A percentile compares a stretch with the other conserved stretches of the same genome.
These are phyloP conservation scores for Exaiptasia diaphana DNA, from an alignment of 64 coral and sea anemone species.

Conservation along the genomic window DNA sequence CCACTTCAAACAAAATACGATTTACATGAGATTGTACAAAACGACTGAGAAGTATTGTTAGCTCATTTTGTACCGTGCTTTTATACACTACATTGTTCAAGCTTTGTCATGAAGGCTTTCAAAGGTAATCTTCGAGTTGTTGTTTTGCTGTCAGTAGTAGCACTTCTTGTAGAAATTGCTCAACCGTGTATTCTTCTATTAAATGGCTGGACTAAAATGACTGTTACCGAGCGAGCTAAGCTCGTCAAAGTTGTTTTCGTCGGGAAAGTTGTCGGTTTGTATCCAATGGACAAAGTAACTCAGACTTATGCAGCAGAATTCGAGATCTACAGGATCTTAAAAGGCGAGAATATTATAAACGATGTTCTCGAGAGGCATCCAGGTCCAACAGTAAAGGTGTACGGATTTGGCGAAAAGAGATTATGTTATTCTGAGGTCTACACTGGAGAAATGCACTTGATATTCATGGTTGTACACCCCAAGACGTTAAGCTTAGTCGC, in stretches of 20 bases:
- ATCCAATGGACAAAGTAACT: slow-evolving; percentile 2
- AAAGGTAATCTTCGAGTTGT: neutral
- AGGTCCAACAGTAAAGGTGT: slow-evolving; percentile 57
- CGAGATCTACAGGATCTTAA: slow-evolving; percentile 64
- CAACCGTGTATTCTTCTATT: slow-evolving; percentile 70
- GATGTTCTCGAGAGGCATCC: slow-evolving; percentile 67
- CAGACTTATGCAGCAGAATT: slow-evolving; percentile 74
- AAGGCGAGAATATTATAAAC: slow-evolving; percentile 64
- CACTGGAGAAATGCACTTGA: slow-evolving; percentile 53
- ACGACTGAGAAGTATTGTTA: neutral
- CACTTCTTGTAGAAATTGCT: slow-evolving; percentile 2
- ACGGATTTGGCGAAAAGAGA: slow-evolving; percentile 73
- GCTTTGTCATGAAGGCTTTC: neutral
- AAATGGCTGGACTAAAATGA: slow-evolving; percentile 72
- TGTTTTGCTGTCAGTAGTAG: neutral
- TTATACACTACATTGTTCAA: neutral
- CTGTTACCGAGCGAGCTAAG: slow-evolving; percentile 56
- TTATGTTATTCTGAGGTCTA: slow-evolving; percentile 58
- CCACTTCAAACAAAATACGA: neutral
- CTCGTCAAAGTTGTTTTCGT: slow-evolving; percentile 77
- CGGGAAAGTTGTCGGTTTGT: slow-evolving; percentile 64
- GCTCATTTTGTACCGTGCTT: neutral
- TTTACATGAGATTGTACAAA: neutral
- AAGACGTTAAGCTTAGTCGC: slow-evolving; percentile 43
- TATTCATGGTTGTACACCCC: slow-evolving; percentile 61